Evolutionary conservation across 2,113 vertebrate genomes (phyloP).

Genomic region (Mus spicilegus): DNA sequence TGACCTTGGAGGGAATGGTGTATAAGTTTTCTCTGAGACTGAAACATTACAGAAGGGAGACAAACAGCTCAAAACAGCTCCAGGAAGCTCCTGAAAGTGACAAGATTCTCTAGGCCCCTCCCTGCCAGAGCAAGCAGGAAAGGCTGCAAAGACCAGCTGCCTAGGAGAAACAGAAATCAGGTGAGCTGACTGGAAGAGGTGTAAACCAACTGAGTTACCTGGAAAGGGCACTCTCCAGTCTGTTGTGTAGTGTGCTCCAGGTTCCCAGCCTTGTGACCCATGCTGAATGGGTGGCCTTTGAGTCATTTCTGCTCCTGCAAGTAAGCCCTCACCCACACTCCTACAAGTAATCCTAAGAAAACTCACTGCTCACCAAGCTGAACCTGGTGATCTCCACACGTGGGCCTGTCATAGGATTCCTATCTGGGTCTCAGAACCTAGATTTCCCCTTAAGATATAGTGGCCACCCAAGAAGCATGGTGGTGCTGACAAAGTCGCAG

Average conservation of each 20-base stretch:
- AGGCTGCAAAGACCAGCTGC: background rate
- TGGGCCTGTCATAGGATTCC: background rate
- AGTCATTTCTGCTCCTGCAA: background rate
- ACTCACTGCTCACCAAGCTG: background rate
- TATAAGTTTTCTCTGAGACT: too few species aligned
- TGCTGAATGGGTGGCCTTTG: background rate
- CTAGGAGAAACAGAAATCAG: background rate
- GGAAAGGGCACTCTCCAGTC: too few species aligned
- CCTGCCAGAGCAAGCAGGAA: background rate
- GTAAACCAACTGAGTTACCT: too few species aligned
- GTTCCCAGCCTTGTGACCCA: background rate
- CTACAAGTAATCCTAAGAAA: background rate
- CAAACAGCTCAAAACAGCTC: background rate
- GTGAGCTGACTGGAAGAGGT: background rate
- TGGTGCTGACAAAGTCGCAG: rapidly evolving
- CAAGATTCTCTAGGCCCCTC: background rate
- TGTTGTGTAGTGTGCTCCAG: too few species aligned
- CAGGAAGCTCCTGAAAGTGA: background rate
- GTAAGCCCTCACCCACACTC: background rate
- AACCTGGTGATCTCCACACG: background rate
- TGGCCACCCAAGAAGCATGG: background rate
- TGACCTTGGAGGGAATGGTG: too few species aligned
- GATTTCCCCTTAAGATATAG: background rate
- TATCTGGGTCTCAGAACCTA: background rate
- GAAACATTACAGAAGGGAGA: background rate